Conservation (phyloP, 2,797 vertebrate genomes). For the Gallinago stenura region DNA sequence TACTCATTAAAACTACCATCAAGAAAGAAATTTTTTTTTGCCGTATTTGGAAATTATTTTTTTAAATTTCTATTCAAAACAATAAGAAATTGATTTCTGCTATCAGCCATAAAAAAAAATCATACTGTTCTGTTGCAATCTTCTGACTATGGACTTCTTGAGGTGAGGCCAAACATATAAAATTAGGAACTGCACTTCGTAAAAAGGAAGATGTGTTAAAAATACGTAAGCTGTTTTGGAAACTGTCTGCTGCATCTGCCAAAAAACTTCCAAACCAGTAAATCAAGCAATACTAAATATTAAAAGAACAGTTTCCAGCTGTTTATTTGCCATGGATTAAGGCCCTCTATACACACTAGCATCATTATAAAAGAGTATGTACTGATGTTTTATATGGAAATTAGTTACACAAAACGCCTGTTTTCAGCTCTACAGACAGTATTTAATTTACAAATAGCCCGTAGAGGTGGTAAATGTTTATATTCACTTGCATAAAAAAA, state of each 20-base stretch:
- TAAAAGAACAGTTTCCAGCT: not conserved
- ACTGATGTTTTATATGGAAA: not conserved
- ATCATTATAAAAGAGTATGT: not conserved
- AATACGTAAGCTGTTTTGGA: not conserved
- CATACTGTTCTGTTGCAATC: not conserved
- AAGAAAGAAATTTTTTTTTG: not conserved
- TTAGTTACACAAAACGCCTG: not conserved
- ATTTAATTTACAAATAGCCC: not conserved
- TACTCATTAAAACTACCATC: not conserved
- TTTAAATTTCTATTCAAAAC: not conserved
- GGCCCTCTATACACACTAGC: not conserved
- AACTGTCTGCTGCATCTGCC: not conserved
- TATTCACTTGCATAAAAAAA: not conserved
- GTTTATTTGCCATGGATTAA: not conserved
- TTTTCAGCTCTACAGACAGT: not conserved
- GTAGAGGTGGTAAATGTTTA: not conserved
- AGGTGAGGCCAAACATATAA: not conserved
- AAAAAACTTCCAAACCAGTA: not conserved
- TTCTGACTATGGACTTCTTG: not conserved
- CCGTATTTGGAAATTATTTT: not conserved
- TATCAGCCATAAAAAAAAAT: not conserved
- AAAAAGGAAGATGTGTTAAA: constrained; percentile 23
- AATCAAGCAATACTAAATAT: not conserved
- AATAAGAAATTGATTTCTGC: not conserved
- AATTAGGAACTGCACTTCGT: not conserved